A percentile compares a stretch with the other conserved stretches of the same genome.
These are phyloP conservation scores for Thamnophis sirtalis DNA, from an alignment of 2,113 vertebrate species.

Conservation along the genomic window DNA sequence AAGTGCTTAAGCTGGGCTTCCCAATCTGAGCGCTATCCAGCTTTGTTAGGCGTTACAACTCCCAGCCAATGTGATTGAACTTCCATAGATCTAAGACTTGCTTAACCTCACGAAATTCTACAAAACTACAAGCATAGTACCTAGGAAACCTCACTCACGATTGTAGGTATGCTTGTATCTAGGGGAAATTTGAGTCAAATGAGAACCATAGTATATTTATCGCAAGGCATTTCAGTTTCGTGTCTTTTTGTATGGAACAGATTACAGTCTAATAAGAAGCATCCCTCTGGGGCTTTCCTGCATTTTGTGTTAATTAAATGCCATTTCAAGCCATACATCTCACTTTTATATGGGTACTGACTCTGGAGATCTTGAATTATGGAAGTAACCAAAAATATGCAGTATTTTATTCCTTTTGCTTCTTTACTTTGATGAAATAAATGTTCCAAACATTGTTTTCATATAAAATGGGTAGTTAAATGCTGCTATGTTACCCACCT, in stretches of 20 bases:
- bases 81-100: neutral
- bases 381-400: neutral
- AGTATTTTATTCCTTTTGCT: neutral
- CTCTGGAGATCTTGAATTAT: neutral
- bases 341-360: neutral
- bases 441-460: neutral
- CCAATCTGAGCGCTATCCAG: neutral
- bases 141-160: neutral
- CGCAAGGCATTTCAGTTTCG: neutral
- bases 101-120: neutral
- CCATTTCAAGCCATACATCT: neutral
- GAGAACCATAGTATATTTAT: neutral
- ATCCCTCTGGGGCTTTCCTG: neutral
- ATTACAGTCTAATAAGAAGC: neutral
- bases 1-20: neutral
- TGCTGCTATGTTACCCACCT: neutral
- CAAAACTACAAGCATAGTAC: no score
- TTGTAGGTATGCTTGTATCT: neutral
- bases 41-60: neutral
- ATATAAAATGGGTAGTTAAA: neutral
- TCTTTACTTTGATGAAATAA: neutral
- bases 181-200: neutral
- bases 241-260: neutral
- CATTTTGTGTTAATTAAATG: neutral
- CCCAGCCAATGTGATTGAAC: neutral